Conservation (phyloP, 2,888 invertebrate genomes). For the Sabatieria punctata region DNA sequence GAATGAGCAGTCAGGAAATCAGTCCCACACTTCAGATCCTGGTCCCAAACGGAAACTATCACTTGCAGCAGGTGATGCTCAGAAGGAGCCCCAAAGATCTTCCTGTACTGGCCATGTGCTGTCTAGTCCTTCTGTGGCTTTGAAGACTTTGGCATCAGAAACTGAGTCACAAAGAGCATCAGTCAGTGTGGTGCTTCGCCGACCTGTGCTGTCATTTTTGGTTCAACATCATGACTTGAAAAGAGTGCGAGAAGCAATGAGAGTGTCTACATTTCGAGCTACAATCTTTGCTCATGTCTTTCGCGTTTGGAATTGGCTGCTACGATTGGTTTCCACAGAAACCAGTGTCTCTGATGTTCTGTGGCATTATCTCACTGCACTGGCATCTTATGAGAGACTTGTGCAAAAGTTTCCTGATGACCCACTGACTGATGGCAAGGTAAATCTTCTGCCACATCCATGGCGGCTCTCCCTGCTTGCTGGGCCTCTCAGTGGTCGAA, state of each 20-base stretch:
- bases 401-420: neutral
- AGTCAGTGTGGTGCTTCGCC: neutral
- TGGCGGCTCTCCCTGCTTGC: constrained; percentile 18
- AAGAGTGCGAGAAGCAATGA: constrained; percentile 64
- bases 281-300: constrained; percentile 28
- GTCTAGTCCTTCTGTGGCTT: constrained; percentile 5
- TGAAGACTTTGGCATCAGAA: constrained; percentile 1
- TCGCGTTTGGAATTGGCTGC: constrained; percentile 77
- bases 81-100: no score
- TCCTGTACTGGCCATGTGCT: no score
- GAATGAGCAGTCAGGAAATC: neutral
- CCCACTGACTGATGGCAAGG: neutral
- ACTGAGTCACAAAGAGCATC: no score
- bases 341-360: constrained; percentile 79
- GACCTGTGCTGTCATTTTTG: constrained; percentile 4
- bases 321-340: constrained; percentile 31
- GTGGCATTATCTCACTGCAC: constrained; percentile 84
- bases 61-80: neutral
- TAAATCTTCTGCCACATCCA: constrained; percentile 22
- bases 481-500: constrained; percentile 7
- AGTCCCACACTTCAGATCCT: constrained; percentile 4
- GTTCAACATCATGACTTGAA: constrained; percentile 58
- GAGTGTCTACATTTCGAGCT: constrained; percentile 54
- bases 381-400: constrained; percentile 41
- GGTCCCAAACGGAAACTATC: constrained; percentile 6